Percentiles rank a stretch among this genome's conserved stretches.
phyloP scores from a whole-genome alignment of 2,113 vertebrate species.

The Eira barbara region DNA sequence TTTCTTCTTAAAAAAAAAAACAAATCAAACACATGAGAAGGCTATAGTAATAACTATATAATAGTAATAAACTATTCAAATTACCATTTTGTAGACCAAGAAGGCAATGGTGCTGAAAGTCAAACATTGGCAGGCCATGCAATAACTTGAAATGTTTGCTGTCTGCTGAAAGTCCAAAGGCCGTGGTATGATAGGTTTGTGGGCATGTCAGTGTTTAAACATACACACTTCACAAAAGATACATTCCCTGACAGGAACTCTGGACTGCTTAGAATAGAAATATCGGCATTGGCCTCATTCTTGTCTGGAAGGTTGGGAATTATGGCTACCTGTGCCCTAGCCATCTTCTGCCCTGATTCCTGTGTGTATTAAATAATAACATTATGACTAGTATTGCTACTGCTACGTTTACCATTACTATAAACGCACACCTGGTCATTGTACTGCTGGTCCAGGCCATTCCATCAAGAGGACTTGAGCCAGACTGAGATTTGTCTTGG shows the following conservation, averaged over 20 bases:
- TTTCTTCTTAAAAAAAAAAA: neutral
- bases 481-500: neutral
- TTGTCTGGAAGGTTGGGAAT: neutral
- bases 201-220: conserved; percentile 5
- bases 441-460: too few species aligned
- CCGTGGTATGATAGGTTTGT: neutral
- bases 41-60: neutral
- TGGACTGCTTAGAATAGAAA: neutral
- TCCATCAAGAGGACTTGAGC: neutral
- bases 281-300: neutral
- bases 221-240: neutral
- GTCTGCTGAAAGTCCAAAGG: neutral
- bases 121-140: neutral
- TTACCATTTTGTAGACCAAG: neutral
- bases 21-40: neutral
- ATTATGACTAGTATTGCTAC: neutral
- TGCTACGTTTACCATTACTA: neutral
- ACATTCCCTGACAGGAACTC: neutral
- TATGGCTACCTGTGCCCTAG: neutral
- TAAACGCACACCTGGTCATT: neutral
- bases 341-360: neutral
- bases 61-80: neutral
- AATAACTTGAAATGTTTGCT: neutral
- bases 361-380: neutral
- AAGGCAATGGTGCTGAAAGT: neutral